Percentiles rank a stretch among this genome's conserved stretches.
Evolutionary conservation across 2,888 invertebrate species (phyloP).

Genomic region (Eristalis intricaria): DNA sequence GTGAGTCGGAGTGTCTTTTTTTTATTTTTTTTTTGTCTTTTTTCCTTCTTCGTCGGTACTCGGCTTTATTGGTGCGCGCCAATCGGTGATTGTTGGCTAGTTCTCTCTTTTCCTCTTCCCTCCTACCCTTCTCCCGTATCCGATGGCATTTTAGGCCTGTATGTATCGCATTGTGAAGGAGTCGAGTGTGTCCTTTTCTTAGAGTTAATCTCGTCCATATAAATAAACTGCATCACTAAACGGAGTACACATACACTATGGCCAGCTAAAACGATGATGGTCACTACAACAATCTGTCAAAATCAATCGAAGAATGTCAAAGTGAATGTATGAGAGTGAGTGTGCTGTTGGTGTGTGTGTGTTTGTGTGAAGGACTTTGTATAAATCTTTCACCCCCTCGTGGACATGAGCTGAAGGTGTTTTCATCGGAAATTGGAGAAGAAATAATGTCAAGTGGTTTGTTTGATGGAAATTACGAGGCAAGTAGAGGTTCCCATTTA

Average conservation of each 20-base stretch:
- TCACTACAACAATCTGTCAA: slow-evolving; percentile 20
- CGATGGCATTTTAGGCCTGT: slow-evolving; percentile 35
- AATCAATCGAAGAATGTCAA: slow-evolving; percentile 31
- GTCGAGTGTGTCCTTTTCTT: neutral
- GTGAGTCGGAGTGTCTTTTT: slow-evolving; percentile 39
- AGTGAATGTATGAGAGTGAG: neutral
- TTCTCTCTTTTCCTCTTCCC: slow-evolving; percentile 28
- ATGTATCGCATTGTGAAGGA: slow-evolving; percentile 12
- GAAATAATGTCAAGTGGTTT: slow-evolving; percentile 65
- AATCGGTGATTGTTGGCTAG: slow-evolving; percentile 66
- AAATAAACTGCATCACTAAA: neutral
- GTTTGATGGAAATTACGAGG: slow-evolving; percentile 38
- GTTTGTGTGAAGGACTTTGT: neutral
- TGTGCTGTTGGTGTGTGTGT: neutral
- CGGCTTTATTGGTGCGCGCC: slow-evolving; percentile 65
- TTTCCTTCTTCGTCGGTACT: neutral
- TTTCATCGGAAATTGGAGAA: slow-evolving; percentile 52
- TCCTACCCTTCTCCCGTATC: neutral
- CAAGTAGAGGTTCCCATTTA: slow-evolving; percentile 37
- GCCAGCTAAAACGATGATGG: slow-evolving; percentile 40
- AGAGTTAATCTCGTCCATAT: neutral
- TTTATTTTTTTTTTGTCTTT: neutral
- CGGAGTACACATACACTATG: slow-evolving; percentile 5
- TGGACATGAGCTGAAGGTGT: slow-evolving; percentile 29
- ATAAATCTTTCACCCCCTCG: slow-evolving; percentile 27